A percentile compares a stretch with the other conserved stretches of the same genome.
Conservation (phyloP, 2,113 vertebrate genomes). For the Guaruba guarouba region DNA sequence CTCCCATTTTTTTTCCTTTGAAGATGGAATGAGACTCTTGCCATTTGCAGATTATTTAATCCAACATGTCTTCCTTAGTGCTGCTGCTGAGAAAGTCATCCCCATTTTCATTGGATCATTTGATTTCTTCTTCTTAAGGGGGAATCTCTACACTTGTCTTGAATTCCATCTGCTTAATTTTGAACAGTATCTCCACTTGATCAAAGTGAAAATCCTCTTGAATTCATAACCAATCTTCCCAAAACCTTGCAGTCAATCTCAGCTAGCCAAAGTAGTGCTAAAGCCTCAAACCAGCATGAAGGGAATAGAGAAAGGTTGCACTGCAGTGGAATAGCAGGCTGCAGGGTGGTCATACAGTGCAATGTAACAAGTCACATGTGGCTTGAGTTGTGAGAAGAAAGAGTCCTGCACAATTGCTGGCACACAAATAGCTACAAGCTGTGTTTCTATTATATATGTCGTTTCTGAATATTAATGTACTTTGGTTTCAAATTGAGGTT, state of each 20-base stretch:
- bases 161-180: conserved; percentile 2
- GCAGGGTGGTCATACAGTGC: not conserved
- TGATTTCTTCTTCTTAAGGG: conserved; percentile 7
- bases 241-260: not conserved
- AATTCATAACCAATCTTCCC: not conserved
- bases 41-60: not conserved
- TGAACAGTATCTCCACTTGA: not conserved
- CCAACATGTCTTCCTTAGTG: not conserved
- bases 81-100: not conserved
- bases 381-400: not conserved
- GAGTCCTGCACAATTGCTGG: not conserved
- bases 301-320: not conserved
- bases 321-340: not conserved
- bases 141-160: not conserved
- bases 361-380: not conserved
- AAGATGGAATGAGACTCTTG: not conserved
- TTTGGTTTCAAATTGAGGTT: not conserved
- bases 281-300: not conserved
- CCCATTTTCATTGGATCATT: not conserved
- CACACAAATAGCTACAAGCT: not conserved
- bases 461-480: not conserved
- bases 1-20: not conserved
- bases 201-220: conserved; percentile 1
- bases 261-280: not conserved
- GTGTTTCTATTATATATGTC: not conserved